phyloP scores from a whole-genome alignment of 2,888 invertebrate species.

The Heteromyza rotundicornis region DNA sequence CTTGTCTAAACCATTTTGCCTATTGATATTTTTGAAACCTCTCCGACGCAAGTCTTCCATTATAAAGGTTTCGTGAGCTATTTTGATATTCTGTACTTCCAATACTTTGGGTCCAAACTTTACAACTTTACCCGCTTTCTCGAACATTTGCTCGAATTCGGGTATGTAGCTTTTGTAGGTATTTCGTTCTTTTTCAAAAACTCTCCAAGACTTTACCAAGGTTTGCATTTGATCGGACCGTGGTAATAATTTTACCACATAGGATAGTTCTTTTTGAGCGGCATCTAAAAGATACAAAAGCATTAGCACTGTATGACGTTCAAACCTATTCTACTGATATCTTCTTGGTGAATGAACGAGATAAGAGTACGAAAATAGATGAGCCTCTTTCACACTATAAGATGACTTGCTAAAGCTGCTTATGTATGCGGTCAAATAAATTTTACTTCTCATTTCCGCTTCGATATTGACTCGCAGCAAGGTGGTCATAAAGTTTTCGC shows the following conservation, averaged over 20 bases:
- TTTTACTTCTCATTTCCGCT: conserved; percentile 41
- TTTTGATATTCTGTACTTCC: conserved; percentile 4
- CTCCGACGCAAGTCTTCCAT: conserved; percentile 44
- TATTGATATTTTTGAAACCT: conserved; percentile 36
- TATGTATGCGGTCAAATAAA: background rate
- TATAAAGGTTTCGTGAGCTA: conserved; percentile 40
- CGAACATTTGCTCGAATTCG: conserved; percentile 36
- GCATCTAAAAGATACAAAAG: conserved; percentile 31
- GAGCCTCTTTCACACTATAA: too few species aligned
- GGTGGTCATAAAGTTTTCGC: conserved; percentile 53
- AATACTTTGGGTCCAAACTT: conserved; percentile 30
- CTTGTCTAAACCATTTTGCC: conserved; percentile 37
- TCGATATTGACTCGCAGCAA: conserved; percentile 41
- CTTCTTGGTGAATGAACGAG: too few species aligned
- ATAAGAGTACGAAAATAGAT: too few species aligned
- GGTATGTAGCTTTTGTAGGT: conserved; percentile 40
- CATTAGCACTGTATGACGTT: background rate
- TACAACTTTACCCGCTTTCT: conserved; percentile 26
- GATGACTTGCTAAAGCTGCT: background rate
- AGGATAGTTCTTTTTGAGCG: conserved; percentile 33
- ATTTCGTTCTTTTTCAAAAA: conserved; percentile 54
- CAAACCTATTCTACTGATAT: background rate
- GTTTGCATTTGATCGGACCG: conserved; percentile 33
- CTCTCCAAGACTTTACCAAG: conserved; percentile 40
- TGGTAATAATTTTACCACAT: too few species aligned